Evolutionary conservation across 2,797 vertebrate genomes (phyloP), one percentile per base, ranked within the genome.

Genomic region (Clarias fuscus): DNA sequence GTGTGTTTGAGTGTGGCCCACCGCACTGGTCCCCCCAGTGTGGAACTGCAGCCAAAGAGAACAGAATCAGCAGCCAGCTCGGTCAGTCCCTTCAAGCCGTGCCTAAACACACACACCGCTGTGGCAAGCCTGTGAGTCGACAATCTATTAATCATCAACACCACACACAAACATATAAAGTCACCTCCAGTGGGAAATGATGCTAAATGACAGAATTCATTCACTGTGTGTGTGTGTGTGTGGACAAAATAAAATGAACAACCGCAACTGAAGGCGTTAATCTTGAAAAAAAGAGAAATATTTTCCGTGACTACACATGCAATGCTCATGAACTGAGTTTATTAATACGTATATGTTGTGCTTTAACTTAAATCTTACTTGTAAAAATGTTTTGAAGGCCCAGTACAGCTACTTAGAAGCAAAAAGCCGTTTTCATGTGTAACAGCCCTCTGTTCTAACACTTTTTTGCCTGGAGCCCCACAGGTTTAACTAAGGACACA

Each of bases 101-200:
- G 64, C 83, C 22, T 86, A 88, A 89, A 88, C 83, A 86, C 65
- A 85, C 79, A 22, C 72, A 22, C 62, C 20, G 7, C 83, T 64
- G 65, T 15, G 72, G 71, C 24, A 58, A 82, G 71, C 84, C 84
- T 88, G 86, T 65, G 82, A 75, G 84, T 68, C 82, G 84, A 77
- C 53, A 59, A 78, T 84, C 89, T 85, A 88, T 89, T 88, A 90
- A 91, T 88, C 88, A 87, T 70, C 86, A 53, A 22, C 33, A 87
- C 64, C 64, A 88, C 58, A 84, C 84, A 76, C 72, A 85, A 68
- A 84, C 70, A 62, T 67, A 79, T 79, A 85, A 77, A 87, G 56
- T 78, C 73, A 83, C 53, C 70, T 86, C 61, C 30, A 76, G 61
- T 73, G 68, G 70, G 75, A 84, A 84, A 71, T 33, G 73, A 20